Base-by-base conservation (phyloP, 2,888 invertebrate genomes). In the Caenorhabditis uteleia region DNA sequence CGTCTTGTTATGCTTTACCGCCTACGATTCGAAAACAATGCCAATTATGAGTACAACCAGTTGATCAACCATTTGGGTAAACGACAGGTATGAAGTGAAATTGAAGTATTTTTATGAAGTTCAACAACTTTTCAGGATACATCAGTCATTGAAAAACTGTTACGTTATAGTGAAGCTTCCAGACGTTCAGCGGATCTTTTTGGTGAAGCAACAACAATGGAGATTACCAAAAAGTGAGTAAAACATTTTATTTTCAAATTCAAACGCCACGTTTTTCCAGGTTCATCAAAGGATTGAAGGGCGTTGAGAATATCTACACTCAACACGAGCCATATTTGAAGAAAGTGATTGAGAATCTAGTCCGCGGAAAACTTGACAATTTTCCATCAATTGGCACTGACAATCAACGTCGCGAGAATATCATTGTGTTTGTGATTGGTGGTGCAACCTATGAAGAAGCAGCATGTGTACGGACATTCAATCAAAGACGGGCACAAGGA, bases 221-320 rank as follows among this genome's bases (percentile, higher is more conserved):
- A 94, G 79, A 92, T 95, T 75, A 95, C 95, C 0, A 93, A 95
- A 85, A 87, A 91, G 84, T 89, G 87, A 26, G 23, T 18, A n/a
- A 29, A 26, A 14, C 16, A 14, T 12, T 29, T 14, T 53, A 16
- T 65, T 10, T 12, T n/a, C 29, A 48, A 14, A 3, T 12, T 29
- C 14, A 25, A 39, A 5, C 39, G 31, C 12, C 16, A 21, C n/a
- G n/a, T n/a, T 34, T 33, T 55, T 68, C 8, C 46, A 72, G 66
- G 39, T 73, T 68, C 29, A 56, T 74, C 68, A 77, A 73, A 60
- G 76, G 78, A 2, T 86, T 93, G 20, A 91, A 91, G 85, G 98
- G 95, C 1, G 95, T 98, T 0, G 98, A 99, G 84, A 99, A 99
- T 85, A 92, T 99, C 65, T 99, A 95, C 86, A 97, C 98, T 0